These are phyloP conservation scores for Crotalus tigris DNA, from an alignment of 2,113 vertebrate species.

Conservation along the genomic window DNA sequence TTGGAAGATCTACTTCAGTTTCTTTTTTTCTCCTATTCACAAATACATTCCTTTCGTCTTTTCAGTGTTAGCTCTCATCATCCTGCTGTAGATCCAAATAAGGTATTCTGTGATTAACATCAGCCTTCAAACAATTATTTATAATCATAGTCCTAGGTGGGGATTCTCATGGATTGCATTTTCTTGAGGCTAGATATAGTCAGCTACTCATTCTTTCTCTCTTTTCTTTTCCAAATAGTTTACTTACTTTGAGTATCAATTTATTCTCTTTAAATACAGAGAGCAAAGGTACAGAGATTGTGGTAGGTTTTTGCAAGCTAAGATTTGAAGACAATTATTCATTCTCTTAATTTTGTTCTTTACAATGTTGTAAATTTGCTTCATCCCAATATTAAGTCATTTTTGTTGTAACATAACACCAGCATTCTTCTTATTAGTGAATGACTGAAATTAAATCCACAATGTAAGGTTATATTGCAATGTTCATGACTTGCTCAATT, in stretches of 20 bases:
- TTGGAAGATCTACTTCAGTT: background rate
- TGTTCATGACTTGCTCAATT: constrained; percentile 22
- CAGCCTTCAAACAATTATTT: background rate
- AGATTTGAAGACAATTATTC: background rate
- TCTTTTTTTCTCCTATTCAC: background rate
- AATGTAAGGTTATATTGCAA: constrained; percentile 18
- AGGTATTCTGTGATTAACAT: background rate
- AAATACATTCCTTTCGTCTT: background rate
- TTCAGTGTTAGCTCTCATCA: background rate
- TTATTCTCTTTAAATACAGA: background rate
- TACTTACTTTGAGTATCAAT: background rate
- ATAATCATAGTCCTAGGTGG: background rate
- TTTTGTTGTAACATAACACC: background rate
- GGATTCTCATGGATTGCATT: background rate
- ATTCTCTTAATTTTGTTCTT: background rate
- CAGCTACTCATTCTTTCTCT: background rate
- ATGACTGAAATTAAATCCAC: constrained; percentile 11
- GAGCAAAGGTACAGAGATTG: background rate
- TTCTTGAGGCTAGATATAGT: background rate
- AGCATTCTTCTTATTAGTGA: constrained; percentile 1
- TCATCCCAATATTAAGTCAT: background rate
- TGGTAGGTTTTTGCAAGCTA: background rate
- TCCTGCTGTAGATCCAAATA: background rate
- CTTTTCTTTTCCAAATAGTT: background rate
- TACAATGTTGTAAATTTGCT: background rate